These are phyloP conservation scores for Entomyzon cyanotis DNA, from an alignment of 2,113 vertebrate genomes.

Conservation along the genomic window DNA sequence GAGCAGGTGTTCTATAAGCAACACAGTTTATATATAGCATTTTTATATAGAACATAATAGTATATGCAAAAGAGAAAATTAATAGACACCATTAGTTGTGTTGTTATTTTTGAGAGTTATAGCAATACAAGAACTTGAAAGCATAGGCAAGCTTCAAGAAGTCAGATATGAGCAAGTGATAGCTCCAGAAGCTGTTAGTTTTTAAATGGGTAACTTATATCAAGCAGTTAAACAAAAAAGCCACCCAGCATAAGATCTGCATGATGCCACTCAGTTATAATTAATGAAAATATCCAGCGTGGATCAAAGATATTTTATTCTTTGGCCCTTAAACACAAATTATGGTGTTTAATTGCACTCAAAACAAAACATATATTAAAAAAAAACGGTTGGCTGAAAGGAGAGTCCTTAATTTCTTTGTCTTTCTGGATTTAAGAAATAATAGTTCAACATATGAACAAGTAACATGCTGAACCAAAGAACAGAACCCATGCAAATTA, in stretches of 20 bases:
- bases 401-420: not conserved
- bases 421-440: not conserved
- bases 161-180: not conserved
- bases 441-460: not conserved
- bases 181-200: not conserved
- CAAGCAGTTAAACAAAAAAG: not conserved
- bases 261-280: fast-evolving
- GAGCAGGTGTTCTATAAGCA: not conserved
- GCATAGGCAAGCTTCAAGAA: not conserved
- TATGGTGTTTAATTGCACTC: not conserved
- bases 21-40: not conserved
- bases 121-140: not conserved
- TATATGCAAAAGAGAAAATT: not conserved
- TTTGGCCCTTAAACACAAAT: not conserved
- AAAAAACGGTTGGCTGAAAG: not conserved
- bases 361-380: not conserved
- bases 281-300: not conserved
- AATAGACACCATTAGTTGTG: not conserved
- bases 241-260: not conserved
- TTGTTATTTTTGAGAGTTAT: not conserved
- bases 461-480: not conserved
- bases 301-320: not conserved
- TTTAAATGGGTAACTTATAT: not conserved
- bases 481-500: not conserved
- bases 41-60: not conserved